Evolutionary conservation across 2,113 vertebrate genomes (phyloP), one percentile per base, ranked within the genome.

Genomic region (Hemibagrus wyckioides): DNA sequence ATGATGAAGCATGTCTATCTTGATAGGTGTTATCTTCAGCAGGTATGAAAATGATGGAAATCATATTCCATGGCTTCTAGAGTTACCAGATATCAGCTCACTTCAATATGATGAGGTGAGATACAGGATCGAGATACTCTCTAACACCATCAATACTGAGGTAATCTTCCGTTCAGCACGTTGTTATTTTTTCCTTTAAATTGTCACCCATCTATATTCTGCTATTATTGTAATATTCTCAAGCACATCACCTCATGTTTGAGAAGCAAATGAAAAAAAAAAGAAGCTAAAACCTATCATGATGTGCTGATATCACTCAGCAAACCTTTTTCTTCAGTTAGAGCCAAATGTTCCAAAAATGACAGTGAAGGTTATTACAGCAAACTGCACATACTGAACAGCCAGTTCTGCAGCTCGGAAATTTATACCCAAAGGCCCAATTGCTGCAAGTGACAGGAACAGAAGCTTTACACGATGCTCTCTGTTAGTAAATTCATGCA

Each of bases 221-320:
- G 11, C 7, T 39, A 67, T 67, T 71, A 71, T 17, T 39, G 19
- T 71, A 8, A 39, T 28, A 30, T n/a, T n/a, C 28, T 14, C 33
- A 69, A 41, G 36, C 36, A 39, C 69, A 71, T 23, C 36, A 23
- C 69, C 19, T 23, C 41, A 19, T 17, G 21, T 15, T 48, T 48
- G 19, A 82, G 36, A 57, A 36, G 21, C 39, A 44, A 76, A 48
- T 28, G 13, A 9, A 48, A 33, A 52, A 15, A 52, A 50, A n/a
- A 44, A 28, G 50, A 28, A n/a, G 36, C 15, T 79, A 52, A 75
- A 59, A 44, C 25, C 15, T 1, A 48, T 19, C 54, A 13, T n/a
- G 56, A 75, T 76, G 13, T 21, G 8, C 71, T 85, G 83, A 59
- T 73, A 76, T 85, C 56, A 63, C 73, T 48, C 56, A 50, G 13